A percentile compares a stretch with the other conserved stretches of the same genome.
Evolutionary conservation across 2,888 invertebrate genomes (phyloP).

Genomic region (Coenonympha arcania): DNA sequence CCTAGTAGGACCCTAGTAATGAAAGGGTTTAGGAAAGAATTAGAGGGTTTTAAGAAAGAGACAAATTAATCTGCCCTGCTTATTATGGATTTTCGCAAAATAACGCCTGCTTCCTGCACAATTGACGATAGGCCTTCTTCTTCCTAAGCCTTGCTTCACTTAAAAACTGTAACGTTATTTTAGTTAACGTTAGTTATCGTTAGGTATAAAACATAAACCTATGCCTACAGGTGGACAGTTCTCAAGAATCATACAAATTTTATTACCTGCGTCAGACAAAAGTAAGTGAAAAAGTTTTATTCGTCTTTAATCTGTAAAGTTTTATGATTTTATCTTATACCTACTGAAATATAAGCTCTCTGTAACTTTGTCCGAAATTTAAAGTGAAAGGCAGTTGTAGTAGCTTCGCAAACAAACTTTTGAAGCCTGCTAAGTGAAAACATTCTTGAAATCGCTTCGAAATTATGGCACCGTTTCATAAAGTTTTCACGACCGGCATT

Average conservation of each 20-base stretch:
- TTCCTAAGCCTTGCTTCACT: too few relatives aligned
- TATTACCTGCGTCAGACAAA: neutral
- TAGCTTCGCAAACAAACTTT: slow-evolving; percentile 51
- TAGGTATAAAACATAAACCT: too few relatives aligned
- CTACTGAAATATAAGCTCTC: slow-evolving; percentile 28
- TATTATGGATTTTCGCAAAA: too few relatives aligned
- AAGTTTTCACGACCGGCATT: slow-evolving; percentile 57
- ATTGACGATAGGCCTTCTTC: too few relatives aligned
- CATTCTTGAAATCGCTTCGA: slow-evolving; percentile 66
- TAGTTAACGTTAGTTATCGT: too few relatives aligned
- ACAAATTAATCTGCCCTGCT: too few relatives aligned
- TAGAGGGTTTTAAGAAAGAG: too few relatives aligned
- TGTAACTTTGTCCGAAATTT: slow-evolving; percentile 45
- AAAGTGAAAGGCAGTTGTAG: slow-evolving; percentile 44
- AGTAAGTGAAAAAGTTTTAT: slow-evolving; percentile 1
- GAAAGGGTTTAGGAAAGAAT: too few relatives aligned
- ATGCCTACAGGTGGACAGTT: too few relatives aligned
- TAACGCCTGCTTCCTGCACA: too few relatives aligned
- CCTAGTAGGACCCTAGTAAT: too few relatives aligned
- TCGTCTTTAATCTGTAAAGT: slow-evolving; percentile 15
- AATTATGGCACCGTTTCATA: slow-evolving; percentile 61
- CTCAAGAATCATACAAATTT: neutral
- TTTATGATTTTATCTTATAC: slow-evolving; percentile 12
- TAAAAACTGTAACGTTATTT: too few relatives aligned
- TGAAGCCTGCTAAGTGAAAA: slow-evolving; percentile 55